Evolutionary conservation across 2,888 invertebrate genomes (phyloP).

Genomic region (Andrena bicolor): DNA sequence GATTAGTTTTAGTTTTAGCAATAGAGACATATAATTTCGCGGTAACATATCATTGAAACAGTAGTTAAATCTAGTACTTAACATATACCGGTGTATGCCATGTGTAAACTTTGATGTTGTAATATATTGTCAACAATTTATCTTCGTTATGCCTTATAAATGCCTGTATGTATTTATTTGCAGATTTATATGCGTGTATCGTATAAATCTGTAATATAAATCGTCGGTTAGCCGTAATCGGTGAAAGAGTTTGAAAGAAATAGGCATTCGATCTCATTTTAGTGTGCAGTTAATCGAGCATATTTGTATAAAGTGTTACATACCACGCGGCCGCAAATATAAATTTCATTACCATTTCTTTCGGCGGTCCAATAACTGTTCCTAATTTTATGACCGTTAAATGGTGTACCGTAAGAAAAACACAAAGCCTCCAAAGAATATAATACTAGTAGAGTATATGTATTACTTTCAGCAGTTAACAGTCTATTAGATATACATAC

Average conservation of each 20-base stretch:
- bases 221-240: neutral
- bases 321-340: constrained; percentile 26
- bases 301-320: constrained; percentile 9
- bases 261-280: constrained; percentile 12
- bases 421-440: constrained; percentile 8
- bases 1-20: constrained; percentile 30
- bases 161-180: constrained; percentile 10
- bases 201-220: constrained; percentile 21
- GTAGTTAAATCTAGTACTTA: constrained; percentile 43
- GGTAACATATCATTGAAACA: constrained; percentile 50
- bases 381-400: constrained; percentile 41
- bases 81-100: constrained; percentile 32
- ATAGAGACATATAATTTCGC: constrained; percentile 36
- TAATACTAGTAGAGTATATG: constrained; percentile 41
- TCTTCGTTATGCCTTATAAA: constrained; percentile 43
- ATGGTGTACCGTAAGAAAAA: constrained; percentile 3
- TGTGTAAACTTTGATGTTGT: constrained; percentile 43
- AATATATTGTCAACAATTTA: constrained; percentile 45
- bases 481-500: constrained; percentile 21
- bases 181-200: constrained; percentile 4
- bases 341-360: constrained; percentile 12
- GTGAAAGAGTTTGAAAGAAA: constrained; percentile 4
- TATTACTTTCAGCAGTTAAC: constrained; percentile 35
- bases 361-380: constrained; percentile 31
- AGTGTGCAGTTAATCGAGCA: neutral